Conservation (phyloP, 2,797 vertebrate genomes). For the Alauda arvensis region DNA sequence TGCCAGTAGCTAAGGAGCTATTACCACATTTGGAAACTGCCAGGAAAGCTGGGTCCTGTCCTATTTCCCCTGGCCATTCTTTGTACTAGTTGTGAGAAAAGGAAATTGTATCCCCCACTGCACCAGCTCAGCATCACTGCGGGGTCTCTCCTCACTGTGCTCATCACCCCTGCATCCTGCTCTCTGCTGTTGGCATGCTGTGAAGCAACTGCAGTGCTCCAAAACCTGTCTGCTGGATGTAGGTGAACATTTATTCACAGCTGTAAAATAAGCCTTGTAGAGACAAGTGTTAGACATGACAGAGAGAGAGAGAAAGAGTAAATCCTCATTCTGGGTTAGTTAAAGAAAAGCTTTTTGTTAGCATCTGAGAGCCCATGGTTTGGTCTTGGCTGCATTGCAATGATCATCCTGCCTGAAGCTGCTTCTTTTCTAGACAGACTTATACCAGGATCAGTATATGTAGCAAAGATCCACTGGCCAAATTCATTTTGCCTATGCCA, state of each 20-base stretch:
- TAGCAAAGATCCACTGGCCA: neutral
- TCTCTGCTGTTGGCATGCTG: neutral
- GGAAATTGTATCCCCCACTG: neutral
- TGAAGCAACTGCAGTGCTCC: neutral
- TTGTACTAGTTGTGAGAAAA: neutral
- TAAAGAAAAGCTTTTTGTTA: neutral
- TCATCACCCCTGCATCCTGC: neutral
- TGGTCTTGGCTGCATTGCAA: neutral
- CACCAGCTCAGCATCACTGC: neutral
- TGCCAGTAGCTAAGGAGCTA: constrained; percentile 1
- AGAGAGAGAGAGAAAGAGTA: neutral
- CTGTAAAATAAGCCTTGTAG: neutral
- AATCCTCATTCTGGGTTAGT: neutral
- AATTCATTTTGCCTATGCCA: neutral
- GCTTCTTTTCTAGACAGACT: neutral
- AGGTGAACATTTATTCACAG: constrained; percentile 2
- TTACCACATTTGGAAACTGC: neutral
- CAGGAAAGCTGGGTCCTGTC: neutral
- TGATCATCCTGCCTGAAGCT: neutral
- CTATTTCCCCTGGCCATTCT: constrained; percentile 50
- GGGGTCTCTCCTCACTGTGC: neutral
- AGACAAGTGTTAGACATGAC: neutral
- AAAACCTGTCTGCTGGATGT: neutral
- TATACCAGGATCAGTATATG: neutral
- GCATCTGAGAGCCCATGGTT: neutral